Evolutionary conservation across 2,888 invertebrate species (phyloP).

Genomic region (Cerastis leucographa): DNA sequence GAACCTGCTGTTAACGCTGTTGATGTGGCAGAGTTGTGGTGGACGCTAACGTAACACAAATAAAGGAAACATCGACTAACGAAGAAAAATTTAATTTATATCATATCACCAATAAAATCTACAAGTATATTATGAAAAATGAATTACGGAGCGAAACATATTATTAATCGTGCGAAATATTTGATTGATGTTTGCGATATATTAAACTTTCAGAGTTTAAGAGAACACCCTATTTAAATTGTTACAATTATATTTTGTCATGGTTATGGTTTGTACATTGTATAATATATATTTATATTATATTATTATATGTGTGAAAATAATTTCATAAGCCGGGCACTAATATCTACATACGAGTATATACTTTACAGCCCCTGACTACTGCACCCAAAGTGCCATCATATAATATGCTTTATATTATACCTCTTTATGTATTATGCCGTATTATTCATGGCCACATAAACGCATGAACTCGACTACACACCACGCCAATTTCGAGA

Average conservation of each 20-base stretch:
- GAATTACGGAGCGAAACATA: neutral
- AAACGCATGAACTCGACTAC: slow-evolving; percentile 65
- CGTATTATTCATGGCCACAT: slow-evolving; percentile 68
- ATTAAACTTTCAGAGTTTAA: too few relatives aligned
- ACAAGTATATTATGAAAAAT: too few relatives aligned
- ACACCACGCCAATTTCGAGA: slow-evolving; percentile 65
- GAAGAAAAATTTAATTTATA: neutral
- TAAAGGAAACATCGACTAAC: neutral
- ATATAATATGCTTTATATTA: slow-evolving; percentile 65
- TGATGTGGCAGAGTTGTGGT: neutral
- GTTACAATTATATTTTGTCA: slow-evolving; percentile 3
- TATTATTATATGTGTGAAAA: slow-evolving; percentile 11
- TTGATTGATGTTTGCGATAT: neutral
- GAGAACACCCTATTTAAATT: neutral
- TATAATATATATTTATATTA: neutral
- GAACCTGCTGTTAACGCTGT: neutral
- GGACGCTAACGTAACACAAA: neutral
- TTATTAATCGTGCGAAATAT: neutral
- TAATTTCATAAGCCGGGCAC: slow-evolving; percentile 40
- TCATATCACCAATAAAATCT: too few relatives aligned
- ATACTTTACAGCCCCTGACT: slow-evolving; percentile 48
- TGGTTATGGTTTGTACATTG: neutral
- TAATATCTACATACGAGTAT: slow-evolving; percentile 41
- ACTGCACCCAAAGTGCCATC: slow-evolving; percentile 52
- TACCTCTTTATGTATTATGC: slow-evolving; percentile 67